These are phyloP conservation scores for Ophion obscuratus DNA, from an alignment of 2,888 invertebrate species.

Conservation along the genomic window DNA sequence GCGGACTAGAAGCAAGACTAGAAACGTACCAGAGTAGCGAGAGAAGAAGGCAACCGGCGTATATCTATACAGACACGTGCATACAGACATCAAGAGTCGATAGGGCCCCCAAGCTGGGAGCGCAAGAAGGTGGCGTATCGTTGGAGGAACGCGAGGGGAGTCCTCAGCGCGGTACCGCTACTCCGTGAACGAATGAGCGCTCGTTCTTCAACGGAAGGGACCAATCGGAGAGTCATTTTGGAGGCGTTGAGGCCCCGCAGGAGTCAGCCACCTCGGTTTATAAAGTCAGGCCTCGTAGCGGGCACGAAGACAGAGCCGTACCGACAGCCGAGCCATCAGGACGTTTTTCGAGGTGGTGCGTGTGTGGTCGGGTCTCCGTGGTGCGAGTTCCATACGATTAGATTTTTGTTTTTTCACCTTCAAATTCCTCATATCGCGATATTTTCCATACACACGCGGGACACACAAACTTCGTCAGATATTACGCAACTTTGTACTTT, in stretches of 20 bases:
- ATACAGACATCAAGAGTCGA: constrained; percentile 30
- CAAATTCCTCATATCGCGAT: not conserved
- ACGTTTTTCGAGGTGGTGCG: constrained; percentile 73
- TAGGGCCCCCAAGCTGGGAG: constrained; percentile 45
- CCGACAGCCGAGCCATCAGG: constrained; percentile 82
- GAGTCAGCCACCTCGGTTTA: constrained; percentile 79
- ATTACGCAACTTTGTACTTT: not conserved
- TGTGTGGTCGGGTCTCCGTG: constrained; percentile 73
- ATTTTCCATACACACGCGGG: not conserved
- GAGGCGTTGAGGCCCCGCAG: constrained; percentile 70
- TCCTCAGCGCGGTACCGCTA: constrained; percentile 66
- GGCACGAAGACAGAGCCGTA: constrained; percentile 83
- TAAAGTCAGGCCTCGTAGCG: constrained; percentile 82
- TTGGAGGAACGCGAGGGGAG: constrained; percentile 33
- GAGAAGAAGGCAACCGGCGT: constrained; percentile 54
- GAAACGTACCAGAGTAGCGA: constrained; percentile 44
- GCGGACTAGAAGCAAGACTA: constrained; percentile 48
- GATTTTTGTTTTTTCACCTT: constrained; percentile 6
- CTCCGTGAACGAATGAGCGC: constrained; percentile 71
- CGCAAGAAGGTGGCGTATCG: constrained; percentile 50
- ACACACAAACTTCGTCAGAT: not conserved
- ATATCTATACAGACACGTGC: not conserved
- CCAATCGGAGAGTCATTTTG: constrained; percentile 76
- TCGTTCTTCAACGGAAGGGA: constrained; percentile 72
- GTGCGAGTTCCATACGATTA: constrained; percentile 51